Base-by-base conservation (phyloP, 2,888 invertebrate species). In the Drepanosiphum platanoidis region DNA sequence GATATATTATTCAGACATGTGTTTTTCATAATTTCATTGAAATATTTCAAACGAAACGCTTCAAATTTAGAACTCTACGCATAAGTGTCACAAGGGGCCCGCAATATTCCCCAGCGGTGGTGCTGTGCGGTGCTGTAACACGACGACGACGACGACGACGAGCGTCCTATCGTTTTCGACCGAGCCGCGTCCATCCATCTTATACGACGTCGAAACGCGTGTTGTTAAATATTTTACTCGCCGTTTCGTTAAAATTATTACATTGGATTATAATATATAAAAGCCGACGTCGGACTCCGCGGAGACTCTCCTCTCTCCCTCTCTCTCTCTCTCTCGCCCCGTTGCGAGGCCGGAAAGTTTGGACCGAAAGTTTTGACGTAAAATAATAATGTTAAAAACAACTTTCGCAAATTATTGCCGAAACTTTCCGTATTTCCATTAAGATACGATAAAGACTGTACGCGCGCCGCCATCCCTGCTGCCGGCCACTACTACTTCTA, bases 371-470 rank as follows among this genome's bases (percentile, higher is more conserved):
- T 84, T 84, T 84, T 77, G 84, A 84, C 75, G 75, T 68, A 77
- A 84, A 84, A 77, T 84, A 84, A 84, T 75, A 84, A 84, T 46
- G 84, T 75, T 84, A 84, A 84, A 84, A 84, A 84, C 84, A 84
- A 84, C 84, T 84, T 77, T 84, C 58, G 9, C 84, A 84, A 84
- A 84, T 84, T 77, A 84, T 84, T 84, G 77, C 84, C n/a, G 36
- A 84, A 84, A 84, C 84, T 84, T 84, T 84, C 34, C 68, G 68
- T 68, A 75, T 82, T 77, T 84, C 84, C 84, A 77, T 84, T 84
- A 84, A 77, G 77, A 77, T 58, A 77, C 84, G 66, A 84, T 84
- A 84, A 84, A 83, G 46, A 71, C 71, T 61, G 22, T 61, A 61
- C 9, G 61, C 52, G 15, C 36, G 34, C 68, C 22, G 11, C 39